These are phyloP conservation scores for Erebia epiphron DNA, from an alignment of 2,888 invertebrate genomes.

Conservation along the genomic window DNA sequence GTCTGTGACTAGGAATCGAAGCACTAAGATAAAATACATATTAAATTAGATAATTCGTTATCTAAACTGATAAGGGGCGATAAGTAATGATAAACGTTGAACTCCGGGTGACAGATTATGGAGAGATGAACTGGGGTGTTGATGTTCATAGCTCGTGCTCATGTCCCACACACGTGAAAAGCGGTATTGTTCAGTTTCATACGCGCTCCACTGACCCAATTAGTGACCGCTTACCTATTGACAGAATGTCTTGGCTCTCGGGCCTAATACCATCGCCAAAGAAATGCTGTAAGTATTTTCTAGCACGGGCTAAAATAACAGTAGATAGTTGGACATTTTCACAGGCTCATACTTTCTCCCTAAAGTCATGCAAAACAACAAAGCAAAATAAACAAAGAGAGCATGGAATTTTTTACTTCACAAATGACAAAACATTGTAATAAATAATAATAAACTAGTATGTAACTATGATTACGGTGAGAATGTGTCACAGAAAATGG, in stretches of 20 bases:
- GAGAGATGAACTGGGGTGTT: neutral
- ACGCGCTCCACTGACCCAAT: conserved; percentile 77
- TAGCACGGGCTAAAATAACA: conserved; percentile 35
- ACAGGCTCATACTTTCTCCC: neutral
- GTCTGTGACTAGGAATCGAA: conserved; percentile 19
- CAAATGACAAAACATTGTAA: neutral
- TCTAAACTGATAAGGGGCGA: conserved; percentile 30
- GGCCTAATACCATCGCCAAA: conserved; percentile 61
- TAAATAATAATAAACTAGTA: conserved; percentile 5
- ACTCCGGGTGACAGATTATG: conserved; percentile 14
- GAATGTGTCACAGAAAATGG: neutral
- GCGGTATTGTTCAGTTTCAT: conserved; percentile 66
- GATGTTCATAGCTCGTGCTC: conserved; percentile 5
- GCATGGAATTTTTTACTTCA: conserved; percentile 1
- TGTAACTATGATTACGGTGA: conserved; percentile 4
- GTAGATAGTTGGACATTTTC: neutral
- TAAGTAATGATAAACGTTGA: conserved; percentile 2
- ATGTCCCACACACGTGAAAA: conserved; percentile 53
- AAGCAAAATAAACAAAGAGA: neutral
- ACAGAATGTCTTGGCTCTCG: conserved; percentile 76
- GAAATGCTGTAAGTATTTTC: conserved; percentile 48
- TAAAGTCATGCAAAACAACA: neutral
- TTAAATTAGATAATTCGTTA: conserved; percentile 21
- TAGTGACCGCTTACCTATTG: conserved; percentile 69
- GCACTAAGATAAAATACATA: conserved; percentile 30